phyloP scores from a whole-genome alignment of 2,888 invertebrate species.

The Mallateleia sp. region DNA sequence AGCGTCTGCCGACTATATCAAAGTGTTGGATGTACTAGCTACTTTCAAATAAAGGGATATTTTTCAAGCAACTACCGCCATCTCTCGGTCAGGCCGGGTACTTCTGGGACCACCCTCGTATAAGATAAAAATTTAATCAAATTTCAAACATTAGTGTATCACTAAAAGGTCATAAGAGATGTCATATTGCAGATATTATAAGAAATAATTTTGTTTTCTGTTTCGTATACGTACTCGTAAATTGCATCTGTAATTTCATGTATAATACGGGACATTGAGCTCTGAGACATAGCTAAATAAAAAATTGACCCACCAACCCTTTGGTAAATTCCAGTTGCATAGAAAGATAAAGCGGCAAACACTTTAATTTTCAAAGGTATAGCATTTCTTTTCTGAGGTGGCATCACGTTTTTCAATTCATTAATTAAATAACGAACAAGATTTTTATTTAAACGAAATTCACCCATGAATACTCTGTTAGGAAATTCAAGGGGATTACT shows the following conservation, averaged over 20 bases:
- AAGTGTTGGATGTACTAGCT: no score
- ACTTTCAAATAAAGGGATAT: no score
- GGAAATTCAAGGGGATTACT: slow-evolving; percentile 15
- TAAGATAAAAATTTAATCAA: no score
- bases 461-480: not conserved
- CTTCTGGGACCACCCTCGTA: no score
- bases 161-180: no score
- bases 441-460: slow-evolving; percentile 23
- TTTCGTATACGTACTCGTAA: no score
- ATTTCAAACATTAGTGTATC: no score
- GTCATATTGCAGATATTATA: no score
- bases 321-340: slow-evolving; percentile 30
- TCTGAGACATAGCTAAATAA: slow-evolving; percentile 16
- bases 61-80: no score
- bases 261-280: not conserved
- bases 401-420: slow-evolving; percentile 11
- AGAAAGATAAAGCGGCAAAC: slow-evolving; percentile 24
- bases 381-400: not conserved
- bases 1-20: no score
- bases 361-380: slow-evolving; percentile 22
- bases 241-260: slow-evolving; percentile 31
- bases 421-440: slow-evolving; percentile 11
- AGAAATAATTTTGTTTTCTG: no score
- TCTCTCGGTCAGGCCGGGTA: no score
- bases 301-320: not conserved